Evolutionary conservation across 2,888 invertebrate species (phyloP), one percentile per base, ranked within the genome.

Genomic region (Volucella zonaria): DNA sequence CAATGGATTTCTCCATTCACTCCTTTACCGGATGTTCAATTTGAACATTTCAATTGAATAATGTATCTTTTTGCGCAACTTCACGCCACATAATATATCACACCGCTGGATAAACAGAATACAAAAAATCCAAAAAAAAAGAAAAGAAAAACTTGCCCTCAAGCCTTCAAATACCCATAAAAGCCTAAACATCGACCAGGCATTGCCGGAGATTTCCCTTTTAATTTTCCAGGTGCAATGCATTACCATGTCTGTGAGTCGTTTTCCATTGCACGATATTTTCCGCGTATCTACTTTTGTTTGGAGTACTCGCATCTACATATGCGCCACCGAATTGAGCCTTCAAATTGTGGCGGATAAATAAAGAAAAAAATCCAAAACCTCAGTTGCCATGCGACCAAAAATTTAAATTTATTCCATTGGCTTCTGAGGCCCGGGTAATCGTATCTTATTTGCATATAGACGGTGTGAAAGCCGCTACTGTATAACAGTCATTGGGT

Each of bases 401-500:
- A 11, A 47, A 62, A 64, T 59, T 42, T 77, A 62, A 54, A 58
- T 64, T 56, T 10, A 68, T 52, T 40, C 71, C 73, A 43, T 67
- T 67, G 71, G 18, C 18, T 23, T 23, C 18, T 0, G 73, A 66
- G 61, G 73, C 31, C n/a, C 71, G 67, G 59, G 62, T 43, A 73
- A 79, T 68, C 40, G 51, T 68, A 68, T 64, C 78, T 82, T 58
- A 82, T 82, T 82, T 82, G 82, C 82, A 82, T 82, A 68, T 31
- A 38, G 54, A 31, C 51, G 49, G 14, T 43, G 11, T 23, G 40
- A 58, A 52, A 64, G 70, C 43, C 67, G 67, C 81, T 80, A 74
- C 74, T 78, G 67, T 66, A 45, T 47, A 58, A 64, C 66, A 70
- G 71, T 73, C 31, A 38, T 70, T 42, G 52, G 66, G 61, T 49